Conservation (phyloP, 2,888 invertebrate genomes). For the Cataglyphis albicans region DNA sequence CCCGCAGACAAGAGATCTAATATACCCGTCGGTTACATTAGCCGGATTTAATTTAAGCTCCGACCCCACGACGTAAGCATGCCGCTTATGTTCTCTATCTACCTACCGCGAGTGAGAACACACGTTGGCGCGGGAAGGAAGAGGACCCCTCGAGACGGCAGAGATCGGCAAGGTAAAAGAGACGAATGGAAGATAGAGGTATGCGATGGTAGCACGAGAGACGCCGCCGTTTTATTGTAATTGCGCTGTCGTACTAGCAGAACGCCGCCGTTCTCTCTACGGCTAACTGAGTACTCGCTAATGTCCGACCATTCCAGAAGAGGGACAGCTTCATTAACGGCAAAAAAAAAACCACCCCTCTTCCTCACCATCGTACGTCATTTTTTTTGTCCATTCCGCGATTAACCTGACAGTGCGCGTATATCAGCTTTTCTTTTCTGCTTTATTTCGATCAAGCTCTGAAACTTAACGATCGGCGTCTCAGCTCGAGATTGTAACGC, state of each 20-base stretch:
- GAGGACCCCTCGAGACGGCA: conserved; percentile 49
- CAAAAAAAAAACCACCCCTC: conserved; percentile 63
- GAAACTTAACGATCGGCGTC: neutral
- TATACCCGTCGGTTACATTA: conserved; percentile 83
- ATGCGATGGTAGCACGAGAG: conserved; percentile 65
- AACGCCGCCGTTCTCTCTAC: conserved; percentile 60
- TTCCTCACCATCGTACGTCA: conserved; percentile 22
- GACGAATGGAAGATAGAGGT: conserved; percentile 56
- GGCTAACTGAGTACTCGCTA: conserved; percentile 64
- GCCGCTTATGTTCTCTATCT: conserved; percentile 70
- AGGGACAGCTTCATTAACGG: conserved; percentile 78
- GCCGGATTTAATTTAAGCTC: conserved; percentile 83
- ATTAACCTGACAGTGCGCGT: neutral
- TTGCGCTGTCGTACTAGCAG: conserved; percentile 78
- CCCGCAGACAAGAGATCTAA: conserved; percentile 80
- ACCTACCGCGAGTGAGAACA: conserved; percentile 65
- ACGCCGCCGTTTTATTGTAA: conserved; percentile 79
- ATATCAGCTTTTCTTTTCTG: too few relatives aligned
- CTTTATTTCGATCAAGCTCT: neutral
- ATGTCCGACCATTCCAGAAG: conserved; percentile 64
- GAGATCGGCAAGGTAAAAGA: conserved; percentile 41
- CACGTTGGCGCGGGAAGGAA: conserved; percentile 59
- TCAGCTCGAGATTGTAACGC: neutral
- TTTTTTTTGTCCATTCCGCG: conserved; percentile 48
- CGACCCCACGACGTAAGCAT: conserved; percentile 70